Evolutionary conservation across 1,140 invertebrate species (phyloP), one percentile per base, ranked within the genome.

Genomic region (Epicauta chinensis): DNA sequence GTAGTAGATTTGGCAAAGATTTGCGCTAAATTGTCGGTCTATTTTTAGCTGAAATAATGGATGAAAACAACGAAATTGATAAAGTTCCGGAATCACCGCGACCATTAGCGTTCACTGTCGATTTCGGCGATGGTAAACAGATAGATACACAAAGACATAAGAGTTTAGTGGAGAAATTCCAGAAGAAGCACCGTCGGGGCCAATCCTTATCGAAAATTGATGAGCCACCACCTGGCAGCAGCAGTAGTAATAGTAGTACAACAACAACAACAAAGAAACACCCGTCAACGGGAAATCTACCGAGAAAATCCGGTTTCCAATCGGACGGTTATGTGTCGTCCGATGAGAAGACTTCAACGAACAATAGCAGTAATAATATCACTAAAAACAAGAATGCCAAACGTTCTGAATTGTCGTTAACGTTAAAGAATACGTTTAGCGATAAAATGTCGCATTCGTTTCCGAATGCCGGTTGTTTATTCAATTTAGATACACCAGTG

Each of bases 271-370:
- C 32, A 66, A 63, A 43, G n/a, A 65, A 63, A 37, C 58, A 65
- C 30, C 62, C 68, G 36, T 1, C 61, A 4, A 53, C 64, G 39
- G 76, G 72, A 52, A 79, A 74, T 65, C 65, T 78, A 49, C 71
- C 71, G 3, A 63, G 74, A 42, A 81, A 81, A 62, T 74, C 77
- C 34, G 79, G 78, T 47, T 81, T 81, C 62, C 80, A 83, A 65
- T 83, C 80, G 1, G 82, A 85, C 65, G 82, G 81, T 9, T 83
- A 83, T 57, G 82, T 82, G 64, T 83, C 80, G 9, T 82, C 79
- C 3, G 81, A 82, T 60, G 80, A 81, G 65, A 71, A 67, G 51
- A 34, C 32, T 7, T 12, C 32, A 3, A 34, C 12, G 12, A n/a
- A 11, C 10, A 12, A 34, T 34, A 9, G 5, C 3, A 56, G 68